phyloP scores from a whole-genome alignment of 37 sponge, comb jelly and placozoan genomes.

The Dysidea cf. avara region DNA sequence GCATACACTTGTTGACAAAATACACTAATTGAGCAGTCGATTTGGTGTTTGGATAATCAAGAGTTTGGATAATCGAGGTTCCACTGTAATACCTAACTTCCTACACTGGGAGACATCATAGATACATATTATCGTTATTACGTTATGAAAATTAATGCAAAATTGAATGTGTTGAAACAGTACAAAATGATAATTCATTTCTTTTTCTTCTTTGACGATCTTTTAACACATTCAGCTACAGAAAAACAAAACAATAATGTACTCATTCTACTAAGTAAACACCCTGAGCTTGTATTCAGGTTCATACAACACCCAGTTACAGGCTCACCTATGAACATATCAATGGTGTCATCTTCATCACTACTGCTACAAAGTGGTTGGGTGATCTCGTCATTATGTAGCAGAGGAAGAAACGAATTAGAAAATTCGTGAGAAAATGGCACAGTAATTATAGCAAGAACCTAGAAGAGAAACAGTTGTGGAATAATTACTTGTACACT shows the following conservation, averaged over 20 bases:
- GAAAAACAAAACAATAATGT: not conserved
- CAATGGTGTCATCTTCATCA: constrained; percentile 56
- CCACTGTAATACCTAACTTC: too few species aligned
- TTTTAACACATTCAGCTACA: constrained; percentile 4
- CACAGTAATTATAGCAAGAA: constrained; percentile 63
- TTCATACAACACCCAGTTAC: too few species aligned
- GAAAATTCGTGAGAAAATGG: constrained; percentile 75
- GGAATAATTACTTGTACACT: not conserved
- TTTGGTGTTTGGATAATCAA: too few species aligned
- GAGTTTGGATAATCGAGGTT: too few species aligned
- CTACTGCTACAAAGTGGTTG: constrained; percentile 40
- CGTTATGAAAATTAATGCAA: too few species aligned
- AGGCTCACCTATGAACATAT: constrained; percentile 58
- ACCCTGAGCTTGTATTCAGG: too few species aligned
- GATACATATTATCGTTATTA: too few species aligned
- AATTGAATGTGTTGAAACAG: too few species aligned
- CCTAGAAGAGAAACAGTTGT: constrained; percentile 15
- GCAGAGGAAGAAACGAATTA: constrained; percentile 47
- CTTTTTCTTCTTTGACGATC: constrained; percentile 1
- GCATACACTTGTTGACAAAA: too few species aligned
- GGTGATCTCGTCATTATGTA: constrained; percentile 68
- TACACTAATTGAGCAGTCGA: too few species aligned
- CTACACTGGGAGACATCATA: not conserved
- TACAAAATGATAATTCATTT: constrained; percentile 2
- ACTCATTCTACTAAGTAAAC: not conserved